Evolutionary conservation across 2,113 vertebrate species (phyloP), one percentile per base, ranked within the genome.

Genomic region (Pseudorectes ferrugineus): DNA sequence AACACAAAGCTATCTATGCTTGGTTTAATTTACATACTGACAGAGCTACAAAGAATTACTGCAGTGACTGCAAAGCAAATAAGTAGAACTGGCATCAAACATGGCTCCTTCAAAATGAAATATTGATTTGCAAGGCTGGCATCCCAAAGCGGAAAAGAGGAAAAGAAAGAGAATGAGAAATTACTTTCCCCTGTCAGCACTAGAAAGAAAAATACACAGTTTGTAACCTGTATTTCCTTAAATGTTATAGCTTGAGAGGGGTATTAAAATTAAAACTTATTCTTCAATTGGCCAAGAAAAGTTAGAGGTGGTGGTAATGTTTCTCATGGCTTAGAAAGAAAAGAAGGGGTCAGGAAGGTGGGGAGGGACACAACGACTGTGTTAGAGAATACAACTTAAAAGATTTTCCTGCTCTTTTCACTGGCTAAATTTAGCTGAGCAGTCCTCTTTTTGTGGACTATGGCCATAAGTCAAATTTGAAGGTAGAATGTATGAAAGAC

Each of bases 91-190:
- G 97, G 98, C 98, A 99, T 99, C 99, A 99, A 98, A 98, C 98
- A 98, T 98, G 98, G 97, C 98, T 99, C 88, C 98, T 98, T 98
- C 98, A 98, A 97, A 98, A 99, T 98, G 98, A 98, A 99, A 98
- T 98, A 98, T 98, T 98, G 98, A 99, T 98, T 98, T 88, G 94
- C 75, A 91, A 97, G 94, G 94, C 91, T 97, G 96, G 96, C 96
- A 97, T 92, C 89, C 80, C 84, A 79, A 83, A 94, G 62, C 42
- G 17, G 79, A 33, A 92, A 77, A 73, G 62, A n/a, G 55, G 42
- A 92, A 89, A 80, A 89, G 48, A 66, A 76, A 93, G 82, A 90
- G 85, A 96, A 96, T 92, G 74, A 73, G 25, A 95, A 95, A 93
- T 87, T 12, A 95, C 85, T 90, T 95, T 75, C 52, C 85, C 83